These are phyloP conservation scores for Porites evermanni DNA, from an alignment of 92 coral and sea anemone genomes.

Conservation along the genomic window DNA sequence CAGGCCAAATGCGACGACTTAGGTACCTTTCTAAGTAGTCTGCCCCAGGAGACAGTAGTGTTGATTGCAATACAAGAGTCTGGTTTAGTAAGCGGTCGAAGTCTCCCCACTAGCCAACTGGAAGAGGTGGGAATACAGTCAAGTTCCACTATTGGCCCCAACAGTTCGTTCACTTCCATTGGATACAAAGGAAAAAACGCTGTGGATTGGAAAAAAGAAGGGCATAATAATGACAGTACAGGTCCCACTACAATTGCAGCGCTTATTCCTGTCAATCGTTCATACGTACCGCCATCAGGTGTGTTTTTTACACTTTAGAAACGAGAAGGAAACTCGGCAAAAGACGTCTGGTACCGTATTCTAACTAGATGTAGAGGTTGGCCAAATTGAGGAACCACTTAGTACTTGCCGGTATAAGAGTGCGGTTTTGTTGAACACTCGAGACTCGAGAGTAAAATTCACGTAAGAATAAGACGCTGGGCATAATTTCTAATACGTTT, in stretches of 20 bases:
- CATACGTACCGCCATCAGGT: conserved; percentile 1
- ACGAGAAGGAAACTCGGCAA: no score
- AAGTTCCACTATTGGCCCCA: conserved; percentile 12
- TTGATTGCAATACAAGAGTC: conserved; percentile 62
- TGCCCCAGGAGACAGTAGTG: conserved; percentile 58
- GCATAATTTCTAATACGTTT: no score
- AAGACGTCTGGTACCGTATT: no score
- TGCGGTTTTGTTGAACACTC: no score
- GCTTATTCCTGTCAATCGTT: conserved; percentile 17
- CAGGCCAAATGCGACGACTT: conserved; percentile 27
- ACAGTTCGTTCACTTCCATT: conserved; percentile 19
- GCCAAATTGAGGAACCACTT: no score
- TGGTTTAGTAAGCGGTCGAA: conserved; percentile 18
- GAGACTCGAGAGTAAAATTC: background rate
- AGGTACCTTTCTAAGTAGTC: background rate
- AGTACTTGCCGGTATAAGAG: no score
- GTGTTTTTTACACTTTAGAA: no score
- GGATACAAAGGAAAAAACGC: conserved; percentile 45
- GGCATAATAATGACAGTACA: background rate
- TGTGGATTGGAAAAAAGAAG: background rate
- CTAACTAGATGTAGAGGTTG: no score
- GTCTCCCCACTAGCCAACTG: conserved; percentile 29
- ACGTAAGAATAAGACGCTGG: no score
- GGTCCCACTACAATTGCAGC: conserved; percentile 13
- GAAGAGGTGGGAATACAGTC: conserved; percentile 36